Evolutionary conservation across 2,888 invertebrate species (phyloP).

Genomic region (Phasia obesa): DNA sequence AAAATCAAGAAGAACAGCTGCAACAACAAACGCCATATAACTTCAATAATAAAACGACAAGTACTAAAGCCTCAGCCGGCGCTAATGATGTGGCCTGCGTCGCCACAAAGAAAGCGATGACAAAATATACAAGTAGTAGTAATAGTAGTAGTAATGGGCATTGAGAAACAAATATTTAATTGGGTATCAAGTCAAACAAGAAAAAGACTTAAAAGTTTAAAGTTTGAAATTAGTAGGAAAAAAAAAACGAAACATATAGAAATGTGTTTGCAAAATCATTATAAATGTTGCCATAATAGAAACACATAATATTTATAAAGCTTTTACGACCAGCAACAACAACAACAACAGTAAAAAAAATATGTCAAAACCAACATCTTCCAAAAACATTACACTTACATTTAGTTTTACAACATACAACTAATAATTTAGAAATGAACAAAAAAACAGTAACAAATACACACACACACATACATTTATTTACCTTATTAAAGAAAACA

Average conservation of each 20-base stretch:
- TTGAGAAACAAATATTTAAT: constrained; percentile 46
- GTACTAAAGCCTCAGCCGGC: constrained; percentile 49
- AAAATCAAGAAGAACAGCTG: constrained; percentile 26
- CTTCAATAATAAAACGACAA: constrained; percentile 54
- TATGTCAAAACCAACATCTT: constrained; percentile 43
- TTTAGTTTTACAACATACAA: constrained; percentile 12
- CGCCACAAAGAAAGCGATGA: constrained; percentile 44
- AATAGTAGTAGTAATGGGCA: constrained; percentile 59
- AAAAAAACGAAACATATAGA: constrained; percentile 31
- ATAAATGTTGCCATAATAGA: constrained; percentile 38
- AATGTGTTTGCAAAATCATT: constrained; percentile 35
- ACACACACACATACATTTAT: neutral
- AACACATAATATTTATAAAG: constrained; percentile 27
- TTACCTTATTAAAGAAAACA: neutral
- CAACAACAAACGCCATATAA: constrained; percentile 59
- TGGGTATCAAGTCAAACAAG: constrained; percentile 47
- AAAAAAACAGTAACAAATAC: constrained; percentile 33
- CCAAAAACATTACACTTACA: constrained; percentile 45
- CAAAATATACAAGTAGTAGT: constrained; percentile 48
- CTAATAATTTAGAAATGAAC: constrained; percentile 48
- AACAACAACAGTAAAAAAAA: constrained; percentile 17
- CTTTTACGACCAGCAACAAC: constrained; percentile 41
- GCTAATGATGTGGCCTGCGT: constrained; percentile 15
- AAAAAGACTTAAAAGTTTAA: constrained; percentile 48
- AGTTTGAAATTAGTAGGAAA: constrained; percentile 41